These are phyloP conservation scores for Chrysolina oricalcia DNA, from an alignment of 2,888 invertebrate genomes.

Conservation along the genomic window DNA sequence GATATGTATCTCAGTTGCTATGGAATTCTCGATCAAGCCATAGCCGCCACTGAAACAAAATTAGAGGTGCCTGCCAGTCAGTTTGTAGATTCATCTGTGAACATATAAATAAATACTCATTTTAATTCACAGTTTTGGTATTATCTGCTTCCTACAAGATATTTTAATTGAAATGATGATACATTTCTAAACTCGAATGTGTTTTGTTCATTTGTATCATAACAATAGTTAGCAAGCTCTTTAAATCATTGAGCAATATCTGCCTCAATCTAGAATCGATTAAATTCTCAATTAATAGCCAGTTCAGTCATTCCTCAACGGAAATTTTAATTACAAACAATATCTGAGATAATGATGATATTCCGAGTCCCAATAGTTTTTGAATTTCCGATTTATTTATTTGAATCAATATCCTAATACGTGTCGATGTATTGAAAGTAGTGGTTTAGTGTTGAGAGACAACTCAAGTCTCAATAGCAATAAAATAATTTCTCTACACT, in stretches of 20 bases:
- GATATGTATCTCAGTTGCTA: too few species aligned
- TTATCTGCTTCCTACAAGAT: conserved; percentile 10
- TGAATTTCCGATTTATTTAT: too few species aligned
- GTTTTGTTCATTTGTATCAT: conserved; percentile 9
- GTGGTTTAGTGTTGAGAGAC: too few species aligned
- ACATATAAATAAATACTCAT: background rate
- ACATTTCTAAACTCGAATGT: conserved; percentile 8
- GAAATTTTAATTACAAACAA: background rate
- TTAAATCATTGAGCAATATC: conserved; percentile 3
- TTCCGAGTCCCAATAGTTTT: too few species aligned
- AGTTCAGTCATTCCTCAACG: background rate
- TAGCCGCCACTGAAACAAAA: too few species aligned
- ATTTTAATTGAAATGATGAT: conserved; percentile 11
- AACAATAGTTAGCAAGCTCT: background rate
- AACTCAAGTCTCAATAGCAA: too few species aligned
- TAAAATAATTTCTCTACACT: too few species aligned
- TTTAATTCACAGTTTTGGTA: background rate
- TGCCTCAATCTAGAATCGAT: conserved; percentile 25
- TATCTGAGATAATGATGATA: background rate
- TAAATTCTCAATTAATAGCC: background rate
- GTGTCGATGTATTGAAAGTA: too few species aligned
- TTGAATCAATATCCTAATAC: too few species aligned
- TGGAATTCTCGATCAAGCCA: too few species aligned
- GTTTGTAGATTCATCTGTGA: background rate
- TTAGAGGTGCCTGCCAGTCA: too few species aligned